Evolutionary conservation across 2,797 vertebrate species (phyloP), one percentile per base, ranked within the genome.

Genomic region (Hydrolagus colliei): DNA sequence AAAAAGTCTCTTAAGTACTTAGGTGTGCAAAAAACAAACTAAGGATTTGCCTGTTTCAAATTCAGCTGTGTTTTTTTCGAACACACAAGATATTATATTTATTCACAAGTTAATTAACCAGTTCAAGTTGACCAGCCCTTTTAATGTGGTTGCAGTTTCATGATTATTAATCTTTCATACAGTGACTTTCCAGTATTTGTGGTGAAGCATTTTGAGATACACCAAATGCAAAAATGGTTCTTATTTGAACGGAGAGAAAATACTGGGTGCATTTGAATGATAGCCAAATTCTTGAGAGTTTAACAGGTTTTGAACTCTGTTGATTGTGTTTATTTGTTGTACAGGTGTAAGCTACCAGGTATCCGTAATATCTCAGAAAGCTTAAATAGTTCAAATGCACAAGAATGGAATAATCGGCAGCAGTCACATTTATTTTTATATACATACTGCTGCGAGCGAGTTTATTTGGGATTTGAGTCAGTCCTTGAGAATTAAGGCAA

Each of bases 381-480:
- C 41, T 52, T 52, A 52, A 52, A 52, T 52, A 52, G 41, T 52
- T 52, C 41, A 52, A 52, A 3, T 52, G 41, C 6, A 52, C 0
- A 52, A 52, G 41, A 52, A 52, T 1, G 41, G 41, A 52, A 52
- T 52, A 52, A 52, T 52, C 77, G 27, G 11, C 61, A 79, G 59
- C 77, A 79, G 75, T 52, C 75, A 77, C 75, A 61, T 61, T n/a
- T 9, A 12, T 77, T 77, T 77, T 77, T 77, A 52, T 76, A 41
- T 18, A 12, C 77, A 27, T 62, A 7, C 14, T 79, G 22, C 41
- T 27, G 0, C 27, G 27, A 52, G 41, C n/a, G 77, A 79, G n/a
- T 63, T 65, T 16, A 65, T 14, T 27, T 62, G 77, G 61, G 41
- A 63, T 65, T 79, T 63, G 27, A 8, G 62, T 14, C 62, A 77